Percentiles rank a stretch among this genome's conserved stretches.
These are phyloP conservation scores for Coreius guichenoti DNA, from an alignment of 2,797 vertebrate species.

Conservation along the genomic window DNA sequence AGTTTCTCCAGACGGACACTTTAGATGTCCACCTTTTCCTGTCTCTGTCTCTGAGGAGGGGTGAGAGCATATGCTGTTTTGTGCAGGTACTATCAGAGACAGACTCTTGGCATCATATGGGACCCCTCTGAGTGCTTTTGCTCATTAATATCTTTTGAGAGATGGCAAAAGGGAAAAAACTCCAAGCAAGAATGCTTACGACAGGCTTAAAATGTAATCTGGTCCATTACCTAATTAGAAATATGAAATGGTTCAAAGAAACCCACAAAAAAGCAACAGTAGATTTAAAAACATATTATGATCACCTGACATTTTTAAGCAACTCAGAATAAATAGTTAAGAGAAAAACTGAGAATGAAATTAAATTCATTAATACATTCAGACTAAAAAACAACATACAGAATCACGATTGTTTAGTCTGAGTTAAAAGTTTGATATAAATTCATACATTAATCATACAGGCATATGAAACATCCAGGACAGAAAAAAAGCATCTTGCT, in stretches of 20 bases:
- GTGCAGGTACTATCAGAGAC: conserved; percentile 69
- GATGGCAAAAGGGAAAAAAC: conserved; percentile 47
- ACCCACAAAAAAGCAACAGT: conserved; percentile 61
- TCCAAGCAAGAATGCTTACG: conserved; percentile 76
- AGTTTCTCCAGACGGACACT: conserved; percentile 31
- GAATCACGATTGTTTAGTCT: conserved; percentile 27
- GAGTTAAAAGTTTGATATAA: conserved; percentile 37
- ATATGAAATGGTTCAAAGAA: conserved; percentile 79
- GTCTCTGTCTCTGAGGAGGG: conserved; percentile 70
- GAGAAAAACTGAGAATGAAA: neutral
- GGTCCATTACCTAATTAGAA: conserved; percentile 85
- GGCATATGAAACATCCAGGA: conserved; percentile 29
- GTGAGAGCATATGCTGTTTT: conserved; percentile 56
- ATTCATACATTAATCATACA: conserved; percentile 39
- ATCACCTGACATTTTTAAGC: conserved; percentile 55
- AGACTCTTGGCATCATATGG: conserved; percentile 71
- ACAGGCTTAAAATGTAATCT: conserved; percentile 76
- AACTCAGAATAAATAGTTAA: conserved; percentile 35
- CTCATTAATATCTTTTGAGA: conserved; percentile 74
- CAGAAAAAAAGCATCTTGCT: neutral
- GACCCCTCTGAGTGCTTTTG: conserved; percentile 75
- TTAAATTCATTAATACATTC: conserved; percentile 36
- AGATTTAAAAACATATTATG: conserved; percentile 74
- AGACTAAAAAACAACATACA: conserved; percentile 39
- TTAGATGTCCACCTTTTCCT: conserved; percentile 30